These are phyloP conservation scores for Torymus aiolomorphi DNA, from an alignment of 2,888 invertebrate species.

Conservation along the genomic window DNA sequence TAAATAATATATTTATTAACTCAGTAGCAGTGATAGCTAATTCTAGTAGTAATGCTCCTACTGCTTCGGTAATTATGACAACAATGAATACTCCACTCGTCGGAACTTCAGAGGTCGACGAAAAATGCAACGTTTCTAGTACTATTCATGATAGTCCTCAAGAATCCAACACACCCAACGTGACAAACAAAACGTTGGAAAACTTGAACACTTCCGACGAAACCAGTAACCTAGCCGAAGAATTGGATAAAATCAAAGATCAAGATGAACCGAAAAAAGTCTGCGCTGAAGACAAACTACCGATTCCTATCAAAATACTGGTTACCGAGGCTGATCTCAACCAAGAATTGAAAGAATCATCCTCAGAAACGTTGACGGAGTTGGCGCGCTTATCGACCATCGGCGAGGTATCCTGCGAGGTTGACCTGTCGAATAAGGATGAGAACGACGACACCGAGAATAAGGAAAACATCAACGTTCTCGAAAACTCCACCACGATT, in stretches of 20 bases:
- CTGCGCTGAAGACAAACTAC: constrained; percentile 5
- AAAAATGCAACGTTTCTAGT: constrained; percentile 11
- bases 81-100: not conserved
- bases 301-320: constrained; percentile 23
- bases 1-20: constrained; percentile 29
- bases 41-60: too few relatives aligned
- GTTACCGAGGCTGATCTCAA: constrained; percentile 23
- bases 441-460: constrained; percentile 11
- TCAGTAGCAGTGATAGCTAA: not conserved
- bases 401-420: constrained; percentile 54
- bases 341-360: constrained; percentile 36
- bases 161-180: not conserved
- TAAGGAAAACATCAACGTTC: not conserved
- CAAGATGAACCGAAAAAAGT: too few relatives aligned
- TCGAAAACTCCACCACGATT: not conserved
- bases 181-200: not conserved
- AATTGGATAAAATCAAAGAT: not conserved
- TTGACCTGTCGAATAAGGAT: constrained; percentile 43
- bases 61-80: not conserved
- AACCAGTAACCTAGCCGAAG: not conserved
- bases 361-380: constrained; percentile 21
- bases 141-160: not conserved
- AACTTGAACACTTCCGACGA: not conserved
- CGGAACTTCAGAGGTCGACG: not conserved
- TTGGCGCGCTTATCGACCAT: constrained; percentile 53